Evolutionary conservation across 2,113 vertebrate genomes (phyloP).

Genomic region (Salvelinus fontinalis): DNA sequence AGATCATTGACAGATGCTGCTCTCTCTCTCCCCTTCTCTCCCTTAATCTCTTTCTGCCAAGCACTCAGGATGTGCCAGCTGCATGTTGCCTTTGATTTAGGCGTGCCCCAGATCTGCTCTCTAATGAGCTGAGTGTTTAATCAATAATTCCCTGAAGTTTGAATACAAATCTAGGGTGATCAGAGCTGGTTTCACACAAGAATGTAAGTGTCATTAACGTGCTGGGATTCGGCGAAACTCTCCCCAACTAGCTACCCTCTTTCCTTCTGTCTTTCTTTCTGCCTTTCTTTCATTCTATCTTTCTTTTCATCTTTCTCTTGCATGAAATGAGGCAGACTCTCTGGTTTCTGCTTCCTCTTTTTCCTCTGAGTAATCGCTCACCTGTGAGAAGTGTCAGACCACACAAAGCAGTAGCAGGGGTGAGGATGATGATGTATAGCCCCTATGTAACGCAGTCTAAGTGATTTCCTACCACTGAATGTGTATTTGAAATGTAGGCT

Average conservation of each 20-base stretch:
- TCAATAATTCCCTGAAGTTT: slow-evolving; percentile 77
- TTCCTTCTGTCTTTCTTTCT: neutral
- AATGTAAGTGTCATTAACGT: slow-evolving; percentile 63
- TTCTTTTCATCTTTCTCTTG: neutral
- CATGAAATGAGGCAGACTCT: neutral
- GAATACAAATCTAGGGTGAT: slow-evolving; percentile 66
- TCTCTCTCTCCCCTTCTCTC: slow-evolving; percentile 5
- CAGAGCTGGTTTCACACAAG: slow-evolving; percentile 59
- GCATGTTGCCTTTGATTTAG: slow-evolving; percentile 67
- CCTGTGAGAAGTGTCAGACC: neutral
- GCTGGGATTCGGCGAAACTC: slow-evolving; percentile 7
- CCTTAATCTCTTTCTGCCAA: slow-evolving; percentile 33
- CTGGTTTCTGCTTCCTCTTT: neutral
- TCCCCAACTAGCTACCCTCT: slow-evolving; percentile 21
- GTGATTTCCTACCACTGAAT: too few relatives aligned
- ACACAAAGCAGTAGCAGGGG: neutral
- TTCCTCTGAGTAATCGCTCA: neutral
- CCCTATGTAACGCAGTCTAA: neutral
- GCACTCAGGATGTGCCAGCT: slow-evolving; percentile 61
- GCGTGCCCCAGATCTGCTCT: slow-evolving; percentile 63
- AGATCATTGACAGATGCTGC: neutral
- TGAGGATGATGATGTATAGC: neutral
- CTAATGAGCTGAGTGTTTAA: slow-evolving; percentile 72
- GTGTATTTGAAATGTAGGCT: too few relatives aligned
- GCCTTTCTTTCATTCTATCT: neutral